A percentile compares a stretch with the other conserved stretches of the same genome.
These are phyloP conservation scores for Microctonus aethiopoides DNA, from an alignment of 2,888 invertebrate species.

Conservation along the genomic window DNA sequence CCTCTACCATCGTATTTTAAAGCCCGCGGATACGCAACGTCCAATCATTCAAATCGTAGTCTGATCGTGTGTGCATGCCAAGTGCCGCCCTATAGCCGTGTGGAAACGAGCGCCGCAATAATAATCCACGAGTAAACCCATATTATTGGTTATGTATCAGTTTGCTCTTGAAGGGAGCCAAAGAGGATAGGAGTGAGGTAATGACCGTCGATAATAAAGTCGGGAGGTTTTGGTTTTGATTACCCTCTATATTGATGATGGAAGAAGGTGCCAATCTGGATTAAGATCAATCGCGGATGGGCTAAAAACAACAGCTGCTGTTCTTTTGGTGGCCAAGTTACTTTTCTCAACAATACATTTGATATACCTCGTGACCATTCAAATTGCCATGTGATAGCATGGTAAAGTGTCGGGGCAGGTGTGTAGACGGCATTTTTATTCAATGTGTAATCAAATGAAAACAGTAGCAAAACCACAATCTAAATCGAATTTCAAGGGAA, in stretches of 20 bases:
- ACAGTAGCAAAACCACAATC: conserved; percentile 39
- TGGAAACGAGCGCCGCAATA: conserved; percentile 36
- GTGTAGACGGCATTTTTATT: conserved; percentile 13
- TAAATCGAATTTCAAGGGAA: conserved; percentile 15
- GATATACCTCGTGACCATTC: not conserved
- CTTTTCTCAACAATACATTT: conserved; percentile 15
- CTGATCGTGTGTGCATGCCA: conserved; percentile 19
- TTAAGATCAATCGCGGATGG: conserved; percentile 9
- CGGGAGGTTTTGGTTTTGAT: conserved; percentile 43
- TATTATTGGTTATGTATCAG: conserved; percentile 9
- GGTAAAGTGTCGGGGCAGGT: conserved; percentile 17
- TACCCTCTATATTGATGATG: conserved; percentile 40
- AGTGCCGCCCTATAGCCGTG: conserved; percentile 37
- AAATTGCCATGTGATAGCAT: not conserved
- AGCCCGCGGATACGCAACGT: conserved; percentile 31
- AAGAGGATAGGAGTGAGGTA: not conserved
- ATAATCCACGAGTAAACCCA: conserved; percentile 37
- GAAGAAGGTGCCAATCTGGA: conserved; percentile 43
- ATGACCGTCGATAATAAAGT: conserved; percentile 38
- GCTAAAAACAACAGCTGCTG: conserved; percentile 18
- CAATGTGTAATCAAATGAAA: conserved; percentile 4
- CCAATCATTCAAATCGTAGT: conserved; percentile 62
- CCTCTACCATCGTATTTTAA: conserved; percentile 31
- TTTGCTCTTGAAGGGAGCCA: conserved; percentile 19
- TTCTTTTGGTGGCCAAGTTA: not conserved